phyloP scores from a whole-genome alignment of 2,797 vertebrate genomes.

The Trichosurus vulpecula region DNA sequence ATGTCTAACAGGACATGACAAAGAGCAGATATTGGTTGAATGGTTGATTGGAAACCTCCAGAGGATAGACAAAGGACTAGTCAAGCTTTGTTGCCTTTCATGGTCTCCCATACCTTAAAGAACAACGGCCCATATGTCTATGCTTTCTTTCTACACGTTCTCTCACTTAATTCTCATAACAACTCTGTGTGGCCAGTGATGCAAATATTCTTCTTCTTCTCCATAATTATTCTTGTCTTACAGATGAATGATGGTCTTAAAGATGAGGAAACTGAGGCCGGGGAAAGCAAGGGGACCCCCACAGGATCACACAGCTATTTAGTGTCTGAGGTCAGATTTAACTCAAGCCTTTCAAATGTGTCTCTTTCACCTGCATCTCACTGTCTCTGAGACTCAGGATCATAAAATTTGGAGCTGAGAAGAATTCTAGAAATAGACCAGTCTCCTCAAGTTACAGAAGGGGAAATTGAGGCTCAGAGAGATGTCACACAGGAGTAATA shows the following conservation, averaged over 20 bases:
- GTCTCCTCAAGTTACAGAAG: neutral
- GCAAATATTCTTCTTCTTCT: neutral
- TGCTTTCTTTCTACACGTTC: neutral
- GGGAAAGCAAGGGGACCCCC: neutral
- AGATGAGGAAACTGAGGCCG: neutral
- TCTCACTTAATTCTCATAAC: neutral
- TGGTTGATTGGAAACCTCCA: neutral
- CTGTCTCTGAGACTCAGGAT: neutral
- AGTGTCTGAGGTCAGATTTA: neutral
- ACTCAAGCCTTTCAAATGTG: neutral
- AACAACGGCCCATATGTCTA: neutral
- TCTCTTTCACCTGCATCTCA: neutral
- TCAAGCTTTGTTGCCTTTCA: neutral
- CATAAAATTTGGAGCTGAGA: neutral
- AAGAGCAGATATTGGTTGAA: neutral
- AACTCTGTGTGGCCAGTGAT: neutral
- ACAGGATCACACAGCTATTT: neutral
- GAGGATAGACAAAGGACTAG: neutral
- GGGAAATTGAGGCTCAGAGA: conserved; percentile 5
- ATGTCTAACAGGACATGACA: neutral
- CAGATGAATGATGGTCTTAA: neutral
- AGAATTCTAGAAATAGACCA: neutral
- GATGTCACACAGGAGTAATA: neutral
- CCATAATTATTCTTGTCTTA: neutral
- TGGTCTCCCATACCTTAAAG: neutral